Percentiles rank a stretch among this genome's conserved stretches.
phyloP scores from a whole-genome alignment of 2,888 invertebrate genomes.

The Beris chalybata region DNA sequence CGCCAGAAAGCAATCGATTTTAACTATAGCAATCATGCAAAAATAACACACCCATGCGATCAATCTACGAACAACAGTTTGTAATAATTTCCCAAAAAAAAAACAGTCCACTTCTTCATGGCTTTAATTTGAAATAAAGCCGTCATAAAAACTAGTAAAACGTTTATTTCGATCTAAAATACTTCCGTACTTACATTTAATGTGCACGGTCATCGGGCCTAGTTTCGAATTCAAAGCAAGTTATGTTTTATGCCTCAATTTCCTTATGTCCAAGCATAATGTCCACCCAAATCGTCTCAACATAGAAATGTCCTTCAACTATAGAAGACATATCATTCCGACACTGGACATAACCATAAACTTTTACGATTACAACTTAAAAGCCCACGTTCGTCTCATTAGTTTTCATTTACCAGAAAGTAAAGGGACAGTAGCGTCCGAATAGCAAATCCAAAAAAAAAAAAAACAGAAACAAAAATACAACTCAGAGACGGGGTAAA shows the following conservation, averaged over 20 bases:
- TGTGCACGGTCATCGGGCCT: conserved; percentile 4
- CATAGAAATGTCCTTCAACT: conserved; percentile 5
- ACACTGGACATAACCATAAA: conserved; percentile 38
- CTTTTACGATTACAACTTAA: conserved; percentile 40
- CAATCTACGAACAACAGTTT: too few relatives aligned
- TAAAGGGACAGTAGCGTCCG: conserved; percentile 7
- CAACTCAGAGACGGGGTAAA: not conserved
- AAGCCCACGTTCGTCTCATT: conserved; percentile 40
- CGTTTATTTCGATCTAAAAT: too few relatives aligned
- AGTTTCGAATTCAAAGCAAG: conserved; percentile 27
- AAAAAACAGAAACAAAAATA: not conserved
- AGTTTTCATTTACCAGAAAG: conserved; percentile 40
- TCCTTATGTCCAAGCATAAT: conserved; percentile 28
- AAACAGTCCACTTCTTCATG: too few relatives aligned
- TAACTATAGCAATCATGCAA: too few relatives aligned
- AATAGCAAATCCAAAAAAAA: conserved; percentile 1
- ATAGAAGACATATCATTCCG: conserved; percentile 27
- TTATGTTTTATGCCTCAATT: conserved; percentile 32
- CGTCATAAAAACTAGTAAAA: too few relatives aligned
- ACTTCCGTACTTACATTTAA: too few relatives aligned
- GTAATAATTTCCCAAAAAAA: too few relatives aligned
- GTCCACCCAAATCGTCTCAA: conserved; percentile 22
- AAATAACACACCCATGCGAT: too few relatives aligned
- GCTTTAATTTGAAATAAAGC: too few relatives aligned
- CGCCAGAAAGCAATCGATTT: too few relatives aligned